Evolutionary conservation across 1,140 invertebrate species (phyloP).

Genomic region (Oscheius sp.): DNA sequence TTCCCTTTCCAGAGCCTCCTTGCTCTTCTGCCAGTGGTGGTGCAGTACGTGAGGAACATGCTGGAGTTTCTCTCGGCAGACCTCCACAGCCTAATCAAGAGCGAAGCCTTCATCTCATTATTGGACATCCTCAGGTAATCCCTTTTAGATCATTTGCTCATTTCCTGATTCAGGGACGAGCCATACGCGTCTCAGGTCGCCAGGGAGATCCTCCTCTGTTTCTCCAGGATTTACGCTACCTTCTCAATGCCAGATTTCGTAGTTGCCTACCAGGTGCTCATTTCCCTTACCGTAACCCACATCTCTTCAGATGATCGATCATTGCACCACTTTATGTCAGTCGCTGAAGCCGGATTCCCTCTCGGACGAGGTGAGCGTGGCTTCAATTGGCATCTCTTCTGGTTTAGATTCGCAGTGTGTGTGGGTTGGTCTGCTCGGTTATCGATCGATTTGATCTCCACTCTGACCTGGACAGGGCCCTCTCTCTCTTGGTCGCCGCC

Average conservation of each 20-base stretch:
- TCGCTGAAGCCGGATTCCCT: slow-evolving; percentile 7
- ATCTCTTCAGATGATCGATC: not conserved
- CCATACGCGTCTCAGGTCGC: not conserved
- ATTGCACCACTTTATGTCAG: not conserved
- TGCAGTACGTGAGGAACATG: not conserved
- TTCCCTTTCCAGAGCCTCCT: not conserved
- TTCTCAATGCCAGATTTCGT: not conserved
- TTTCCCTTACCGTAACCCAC: not conserved
- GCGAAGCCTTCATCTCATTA: not conserved
- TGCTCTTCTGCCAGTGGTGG: not conserved
- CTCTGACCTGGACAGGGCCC: not conserved
- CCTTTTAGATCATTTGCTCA: not conserved
- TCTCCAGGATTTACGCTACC: not conserved
- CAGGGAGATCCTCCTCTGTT: not conserved
- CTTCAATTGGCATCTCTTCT: not conserved
- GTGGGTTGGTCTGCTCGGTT: not conserved
- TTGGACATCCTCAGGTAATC: not conserved
- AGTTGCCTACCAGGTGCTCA: not conserved
- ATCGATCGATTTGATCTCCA: slow-evolving; percentile 2
- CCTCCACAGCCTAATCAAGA: not conserved
- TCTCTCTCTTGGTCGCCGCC: not conserved
- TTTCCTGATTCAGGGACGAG: not conserved
- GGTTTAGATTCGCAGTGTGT: not conserved
- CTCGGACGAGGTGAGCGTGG: not conserved
- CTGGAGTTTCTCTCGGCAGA: not conserved